Evolutionary conservation across 2,888 invertebrate species (phyloP).

Genomic region (Erebia epiphron): DNA sequence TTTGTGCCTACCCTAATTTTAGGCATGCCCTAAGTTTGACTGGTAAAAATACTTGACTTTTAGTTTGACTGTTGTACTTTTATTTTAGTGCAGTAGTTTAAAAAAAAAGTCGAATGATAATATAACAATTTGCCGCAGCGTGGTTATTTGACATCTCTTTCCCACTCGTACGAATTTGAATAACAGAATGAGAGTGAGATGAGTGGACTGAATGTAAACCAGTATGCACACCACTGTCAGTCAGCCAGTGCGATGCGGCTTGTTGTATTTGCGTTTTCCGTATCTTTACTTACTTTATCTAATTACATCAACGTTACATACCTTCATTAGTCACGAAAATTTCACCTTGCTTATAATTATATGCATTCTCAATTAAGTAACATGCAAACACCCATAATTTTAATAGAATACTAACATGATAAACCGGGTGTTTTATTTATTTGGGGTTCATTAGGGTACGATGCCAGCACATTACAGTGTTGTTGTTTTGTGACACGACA

Average conservation of each 20-base stretch:
- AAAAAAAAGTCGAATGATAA: background rate
- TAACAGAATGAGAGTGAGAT: constrained; percentile 32
- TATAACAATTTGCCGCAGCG: constrained; percentile 1
- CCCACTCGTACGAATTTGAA: constrained; percentile 6
- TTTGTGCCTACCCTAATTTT: background rate
- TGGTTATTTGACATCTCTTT: background rate
- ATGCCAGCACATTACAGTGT: no score
- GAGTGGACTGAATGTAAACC: constrained; percentile 80
- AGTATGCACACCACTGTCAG: constrained; percentile 65
- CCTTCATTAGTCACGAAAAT: constrained; percentile 41
- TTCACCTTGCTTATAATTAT: constrained; percentile 36
- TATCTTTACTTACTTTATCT: constrained; percentile 61
- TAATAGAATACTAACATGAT: constrained; percentile 2
- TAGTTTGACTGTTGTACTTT: background rate
- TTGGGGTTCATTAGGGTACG: background rate
- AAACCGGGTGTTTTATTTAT: background rate
- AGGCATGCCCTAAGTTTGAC: background rate
- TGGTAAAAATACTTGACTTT: background rate
- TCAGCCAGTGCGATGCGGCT: constrained; percentile 68
- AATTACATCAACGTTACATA: constrained; percentile 41
- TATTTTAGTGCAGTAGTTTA: background rate
- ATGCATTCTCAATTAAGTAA: constrained; percentile 34
- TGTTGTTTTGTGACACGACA: no score
- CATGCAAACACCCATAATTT: constrained; percentile 32
- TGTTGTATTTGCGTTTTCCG: constrained; percentile 81